Evolutionary conservation across 2,888 invertebrate species (phyloP).

Genomic region (Tetranychus piercei): DNA sequence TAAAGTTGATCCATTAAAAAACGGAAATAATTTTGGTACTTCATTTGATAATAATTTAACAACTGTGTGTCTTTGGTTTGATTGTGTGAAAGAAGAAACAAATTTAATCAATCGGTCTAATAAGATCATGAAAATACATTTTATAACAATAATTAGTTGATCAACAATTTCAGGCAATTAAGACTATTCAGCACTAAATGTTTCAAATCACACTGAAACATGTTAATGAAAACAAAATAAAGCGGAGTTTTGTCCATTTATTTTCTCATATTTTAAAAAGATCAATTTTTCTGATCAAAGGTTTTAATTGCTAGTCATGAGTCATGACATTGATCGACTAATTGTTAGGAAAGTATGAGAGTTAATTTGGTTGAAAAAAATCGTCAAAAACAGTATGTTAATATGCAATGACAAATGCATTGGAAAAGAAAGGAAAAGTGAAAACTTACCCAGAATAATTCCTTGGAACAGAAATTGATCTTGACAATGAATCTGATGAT

Average conservation of each 20-base stretch:
- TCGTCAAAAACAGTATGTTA: background rate
- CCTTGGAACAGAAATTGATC: background rate
- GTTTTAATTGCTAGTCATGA: too few relatives aligned
- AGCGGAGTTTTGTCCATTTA: too few relatives aligned
- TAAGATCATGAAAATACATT: background rate
- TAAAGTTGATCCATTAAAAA: background rate
- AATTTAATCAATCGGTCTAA: background rate
- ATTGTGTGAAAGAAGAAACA: background rate
- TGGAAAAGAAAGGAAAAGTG: background rate
- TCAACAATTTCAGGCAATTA: too few relatives aligned
- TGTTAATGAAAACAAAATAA: too few relatives aligned
- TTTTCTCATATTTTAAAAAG: too few relatives aligned
- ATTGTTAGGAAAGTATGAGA: too few relatives aligned
- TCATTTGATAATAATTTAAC: background rate
- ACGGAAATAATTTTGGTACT: background rate
- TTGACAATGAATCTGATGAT: background rate
- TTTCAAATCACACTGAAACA: too few relatives aligned
- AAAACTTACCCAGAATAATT: background rate
- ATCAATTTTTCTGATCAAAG: too few relatives aligned
- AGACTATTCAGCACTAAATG: too few relatives aligned
- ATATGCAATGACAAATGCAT: background rate
- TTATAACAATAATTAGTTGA: background rate
- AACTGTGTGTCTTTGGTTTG: background rate
- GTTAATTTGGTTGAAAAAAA: background rate
- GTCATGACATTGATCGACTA: too few relatives aligned